A percentile compares a stretch with the other conserved stretches of the same genome.
Conservation (phyloP, 2,113 vertebrate genomes). For the Sinocyclocheilus maitianheensis region DNA sequence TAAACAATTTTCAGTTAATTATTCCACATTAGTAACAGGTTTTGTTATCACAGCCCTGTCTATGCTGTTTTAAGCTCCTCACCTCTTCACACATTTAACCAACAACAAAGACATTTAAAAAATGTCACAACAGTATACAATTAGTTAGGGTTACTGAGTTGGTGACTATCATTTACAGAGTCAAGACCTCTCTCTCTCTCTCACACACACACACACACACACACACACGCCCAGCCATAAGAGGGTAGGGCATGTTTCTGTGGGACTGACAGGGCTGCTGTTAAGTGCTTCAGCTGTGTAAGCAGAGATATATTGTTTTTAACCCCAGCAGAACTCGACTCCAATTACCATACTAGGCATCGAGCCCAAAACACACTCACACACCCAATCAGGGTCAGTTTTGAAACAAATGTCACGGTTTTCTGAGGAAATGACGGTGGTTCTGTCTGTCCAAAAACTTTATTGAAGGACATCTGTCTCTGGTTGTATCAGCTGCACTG, state of each 20-base stretch:
- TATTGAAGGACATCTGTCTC: slow-evolving; percentile 29
- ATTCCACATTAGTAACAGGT: not conserved
- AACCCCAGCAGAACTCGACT: slow-evolving; percentile 64
- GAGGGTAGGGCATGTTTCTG: slow-evolving; percentile 54
- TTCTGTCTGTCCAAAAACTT: not conserved
- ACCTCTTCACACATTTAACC: slow-evolving; percentile 48
- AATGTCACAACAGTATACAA: slow-evolving; percentile 47
- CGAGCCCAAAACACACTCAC: slow-evolving; percentile 46
- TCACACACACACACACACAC: not conserved
- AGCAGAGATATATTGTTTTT: slow-evolving; percentile 68
- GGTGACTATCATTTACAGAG: slow-evolving; percentile 50
- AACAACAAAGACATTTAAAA: slow-evolving; percentile 51
- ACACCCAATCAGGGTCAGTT: slow-evolving; percentile 42
- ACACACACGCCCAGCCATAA: not conserved
- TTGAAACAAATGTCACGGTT: slow-evolving; percentile 24
- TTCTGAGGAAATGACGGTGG: slow-evolving; percentile 12
- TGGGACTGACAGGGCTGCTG: slow-evolving; percentile 61
- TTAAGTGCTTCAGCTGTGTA: slow-evolving; percentile 74
- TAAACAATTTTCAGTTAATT: not conserved
- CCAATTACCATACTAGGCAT: slow-evolving; percentile 54
- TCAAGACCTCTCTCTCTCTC: slow-evolving; percentile 13
- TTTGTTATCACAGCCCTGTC: not conserved
- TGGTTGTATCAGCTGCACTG: not conserved
- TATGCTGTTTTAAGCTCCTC: slow-evolving; percentile 5
- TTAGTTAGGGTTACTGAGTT: slow-evolving; percentile 21